Evolutionary conservation across 1,140 invertebrate species (phyloP).

Genomic region (Geopemphigus sp.): DNA sequence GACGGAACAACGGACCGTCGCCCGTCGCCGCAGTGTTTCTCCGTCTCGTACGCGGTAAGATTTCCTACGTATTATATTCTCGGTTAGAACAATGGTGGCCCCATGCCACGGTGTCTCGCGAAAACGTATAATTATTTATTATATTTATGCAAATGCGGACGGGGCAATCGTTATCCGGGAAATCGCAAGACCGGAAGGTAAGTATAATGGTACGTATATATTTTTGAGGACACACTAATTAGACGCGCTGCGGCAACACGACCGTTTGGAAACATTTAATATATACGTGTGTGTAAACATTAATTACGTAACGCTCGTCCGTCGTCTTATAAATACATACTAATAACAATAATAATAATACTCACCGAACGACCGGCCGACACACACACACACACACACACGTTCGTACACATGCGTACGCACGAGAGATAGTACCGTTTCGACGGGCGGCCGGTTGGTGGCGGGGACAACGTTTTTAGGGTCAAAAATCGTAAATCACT

Average conservation of each 20-base stretch:
- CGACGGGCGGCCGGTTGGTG: too few relatives aligned
- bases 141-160: constrained; percentile 45
- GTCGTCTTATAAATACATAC: background rate
- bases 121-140: constrained; percentile 49
- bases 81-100: constrained; percentile 30
- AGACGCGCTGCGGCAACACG: constrained; percentile 8
- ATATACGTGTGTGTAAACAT: constrained; percentile 11
- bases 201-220: background rate
- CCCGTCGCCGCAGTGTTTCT: background rate
- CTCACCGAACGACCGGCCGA: too few relatives aligned
- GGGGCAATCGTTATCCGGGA: constrained; percentile 43
- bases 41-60: background rate
- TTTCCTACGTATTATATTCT: constrained; percentile 28
- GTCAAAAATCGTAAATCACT: constrained; percentile 30
- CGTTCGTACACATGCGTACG: background rate
- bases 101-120: constrained; percentile 13
- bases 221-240: constrained; percentile 49
- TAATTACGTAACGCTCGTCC: constrained; percentile 25
- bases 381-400: too few relatives aligned
- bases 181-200: constrained; percentile 47
- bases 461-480: too few relatives aligned
- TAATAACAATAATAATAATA: too few relatives aligned
- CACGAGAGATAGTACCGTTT: too few relatives aligned
- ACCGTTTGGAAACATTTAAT: background rate
- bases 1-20: constrained; percentile 1